Evolutionary conservation across 2,113 vertebrate genomes (phyloP).

Genomic region (Nymphicus hollandicus): DNA sequence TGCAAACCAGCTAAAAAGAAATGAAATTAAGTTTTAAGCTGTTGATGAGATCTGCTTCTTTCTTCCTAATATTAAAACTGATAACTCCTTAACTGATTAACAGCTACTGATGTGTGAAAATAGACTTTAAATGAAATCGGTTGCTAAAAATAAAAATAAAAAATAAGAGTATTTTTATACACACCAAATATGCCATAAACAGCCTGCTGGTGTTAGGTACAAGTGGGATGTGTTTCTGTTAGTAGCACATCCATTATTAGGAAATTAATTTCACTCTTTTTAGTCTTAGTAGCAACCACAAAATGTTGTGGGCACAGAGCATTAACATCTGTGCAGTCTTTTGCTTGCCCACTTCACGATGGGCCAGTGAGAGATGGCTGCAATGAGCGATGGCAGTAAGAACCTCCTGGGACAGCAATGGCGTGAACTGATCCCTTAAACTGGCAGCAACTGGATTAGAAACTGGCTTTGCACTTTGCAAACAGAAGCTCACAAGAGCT

Average conservation of each 20-base stretch:
- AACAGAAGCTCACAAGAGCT: background rate
- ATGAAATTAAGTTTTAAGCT: background rate
- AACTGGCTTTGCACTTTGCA: background rate
- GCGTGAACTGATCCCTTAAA: background rate
- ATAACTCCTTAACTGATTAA: conserved; percentile 34
- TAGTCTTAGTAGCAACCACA: conserved; percentile 21
- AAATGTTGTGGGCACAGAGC: background rate
- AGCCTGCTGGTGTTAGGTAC: background rate
- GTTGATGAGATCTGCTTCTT: conserved; percentile 13
- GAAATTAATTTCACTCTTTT: conserved; percentile 21
- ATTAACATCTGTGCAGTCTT: background rate
- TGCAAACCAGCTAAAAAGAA: background rate
- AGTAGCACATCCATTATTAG: conserved; percentile 7
- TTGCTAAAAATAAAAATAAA: background rate
- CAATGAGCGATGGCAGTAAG: background rate
- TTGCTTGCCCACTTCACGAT: background rate
- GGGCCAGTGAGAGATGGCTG: background rate
- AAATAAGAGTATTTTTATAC: background rate
- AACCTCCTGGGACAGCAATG: background rate
- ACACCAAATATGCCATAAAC: background rate
- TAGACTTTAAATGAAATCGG: conserved; percentile 26
- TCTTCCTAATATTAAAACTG: conserved; percentile 24
- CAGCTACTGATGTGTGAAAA: background rate
- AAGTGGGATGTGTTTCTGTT: background rate
- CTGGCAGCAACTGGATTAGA: rapidly evolving